A percentile compares a stretch with the other conserved stretches of the same genome.
phyloP scores from a whole-genome alignment of 92 coral and sea anemone species.

The Parazoanthus atlanticus region DNA sequence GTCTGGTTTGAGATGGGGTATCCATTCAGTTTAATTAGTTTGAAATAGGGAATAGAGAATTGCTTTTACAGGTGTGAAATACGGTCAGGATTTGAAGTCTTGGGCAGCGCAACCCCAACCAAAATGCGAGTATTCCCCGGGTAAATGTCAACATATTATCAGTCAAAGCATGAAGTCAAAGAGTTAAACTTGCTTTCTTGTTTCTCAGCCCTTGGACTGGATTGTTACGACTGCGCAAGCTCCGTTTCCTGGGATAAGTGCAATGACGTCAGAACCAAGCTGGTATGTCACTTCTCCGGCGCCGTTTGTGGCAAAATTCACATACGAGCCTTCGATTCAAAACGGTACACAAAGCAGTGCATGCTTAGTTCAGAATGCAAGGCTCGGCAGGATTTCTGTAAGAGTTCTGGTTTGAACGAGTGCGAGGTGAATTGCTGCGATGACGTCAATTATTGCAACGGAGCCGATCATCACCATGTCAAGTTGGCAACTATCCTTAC shows the following conservation, averaged over 20 bases:
- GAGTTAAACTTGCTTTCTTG: background rate
- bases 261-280: background rate
- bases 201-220: background rate
- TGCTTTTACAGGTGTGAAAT: too few relatives aligned
- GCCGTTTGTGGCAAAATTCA: background rate
- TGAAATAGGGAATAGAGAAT: too few relatives aligned
- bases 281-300: background rate
- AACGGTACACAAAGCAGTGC: background rate
- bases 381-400: background rate
- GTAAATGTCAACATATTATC: too few relatives aligned
- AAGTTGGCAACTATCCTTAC: background rate
- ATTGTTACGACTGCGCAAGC: conserved; percentile 31
- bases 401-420: background rate
- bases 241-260: background rate
- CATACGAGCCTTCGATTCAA: background rate
- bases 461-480: background rate
- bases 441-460: conserved; percentile 5
- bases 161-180: too few relatives aligned
- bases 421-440: conserved; percentile 12
- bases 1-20: too few relatives aligned
- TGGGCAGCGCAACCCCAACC: too few relatives aligned
- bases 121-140: too few relatives aligned
- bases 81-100: too few relatives aligned
- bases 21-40: too few relatives aligned
- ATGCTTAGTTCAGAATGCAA: background rate